Evolutionary conservation across 2,797 vertebrate genomes (phyloP), one percentile per base, ranked within the genome.

Genomic region (Clarias laeviceps): DNA sequence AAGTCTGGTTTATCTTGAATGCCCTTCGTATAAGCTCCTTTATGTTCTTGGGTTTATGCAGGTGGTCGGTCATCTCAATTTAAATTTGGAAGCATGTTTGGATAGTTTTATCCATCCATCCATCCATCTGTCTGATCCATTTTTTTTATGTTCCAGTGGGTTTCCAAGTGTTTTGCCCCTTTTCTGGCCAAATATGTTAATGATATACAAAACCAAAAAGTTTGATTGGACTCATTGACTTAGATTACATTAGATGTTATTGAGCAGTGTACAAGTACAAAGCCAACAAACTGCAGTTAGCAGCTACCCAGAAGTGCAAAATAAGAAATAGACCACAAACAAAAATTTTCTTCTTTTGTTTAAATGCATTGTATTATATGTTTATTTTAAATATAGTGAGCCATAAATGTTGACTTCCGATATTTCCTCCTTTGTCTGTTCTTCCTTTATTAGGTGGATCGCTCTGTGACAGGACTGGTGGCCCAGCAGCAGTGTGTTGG

Each of bases 401-500:
- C 65, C 66, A 81, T 29, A 32, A 81, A 45, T 45, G 45, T 68
- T 61, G 22, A 56, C 7, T 29, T 17, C 5, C 3, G 3, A 18
- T 56, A 78, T 34, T 59, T 12, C 34, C 11, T 24, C 1, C 20
- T 61, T 24, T 61, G 24, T 77, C 24, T 45, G 5, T 50, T 83
- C 0, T 74, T 57, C 11, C 64, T 6, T 0, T 50, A 1, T 50
- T 89, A 99, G 97, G 97, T 99, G 92, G 98, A 99, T 91, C 96
- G 97, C 54, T 99, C 97, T 0, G 97, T 99, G 90, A 96, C 97
- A 0, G 98, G 97, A 54, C 92, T 99, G 88, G 97, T 99, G 89
- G 97, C 98, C 54, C 98, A 98, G 93, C 98, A 99, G 91, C 98
- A 99, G 91, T 99, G 98, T 11, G 97, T 99, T 0, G 98, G 98